Evolutionary conservation across 2,888 invertebrate genomes (phyloP).

Genomic region (Drosophila stalkeri): DNA sequence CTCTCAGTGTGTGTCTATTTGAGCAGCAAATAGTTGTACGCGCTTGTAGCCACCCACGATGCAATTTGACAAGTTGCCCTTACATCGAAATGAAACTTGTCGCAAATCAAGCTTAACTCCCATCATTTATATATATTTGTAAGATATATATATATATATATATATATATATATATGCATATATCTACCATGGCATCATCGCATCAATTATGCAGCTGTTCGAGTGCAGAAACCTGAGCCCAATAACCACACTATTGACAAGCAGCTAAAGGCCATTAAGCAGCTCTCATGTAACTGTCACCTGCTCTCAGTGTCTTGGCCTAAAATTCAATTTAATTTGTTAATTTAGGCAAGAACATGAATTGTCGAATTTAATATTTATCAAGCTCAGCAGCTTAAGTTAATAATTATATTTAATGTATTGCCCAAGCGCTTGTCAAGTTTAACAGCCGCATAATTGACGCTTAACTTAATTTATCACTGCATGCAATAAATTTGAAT

Average conservation of each 20-base stretch:
- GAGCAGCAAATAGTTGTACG: conserved; percentile 11
- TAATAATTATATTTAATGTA: neutral
- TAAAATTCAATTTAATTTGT: neutral
- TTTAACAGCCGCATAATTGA: conserved; percentile 2
- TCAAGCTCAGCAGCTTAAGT: neutral
- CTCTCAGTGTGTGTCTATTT: neutral
- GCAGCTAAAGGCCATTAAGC: conserved; percentile 5
- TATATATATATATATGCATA: neutral
- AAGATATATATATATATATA: neutral
- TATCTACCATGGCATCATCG: neutral
- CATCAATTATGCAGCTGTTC: conserved; percentile 7
- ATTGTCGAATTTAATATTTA: neutral
- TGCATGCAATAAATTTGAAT: conserved; percentile 1
- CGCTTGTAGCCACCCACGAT: conserved; percentile 7
- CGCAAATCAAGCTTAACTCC: neutral
- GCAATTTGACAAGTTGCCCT: conserved; percentile 9
- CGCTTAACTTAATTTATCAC: neutral
- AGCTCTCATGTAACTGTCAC: neutral
- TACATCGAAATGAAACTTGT: conserved; percentile 16
- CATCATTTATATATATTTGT: neutral
- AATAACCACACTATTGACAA: neutral
- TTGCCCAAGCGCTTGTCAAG: neutral
- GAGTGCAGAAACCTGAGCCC: neutral
- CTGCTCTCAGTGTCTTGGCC: neutral
- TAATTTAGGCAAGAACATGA: neutral